These are phyloP conservation scores for Brevimyrus niger DNA, from an alignment of 2,113 vertebrate species.

Conservation along the genomic window DNA sequence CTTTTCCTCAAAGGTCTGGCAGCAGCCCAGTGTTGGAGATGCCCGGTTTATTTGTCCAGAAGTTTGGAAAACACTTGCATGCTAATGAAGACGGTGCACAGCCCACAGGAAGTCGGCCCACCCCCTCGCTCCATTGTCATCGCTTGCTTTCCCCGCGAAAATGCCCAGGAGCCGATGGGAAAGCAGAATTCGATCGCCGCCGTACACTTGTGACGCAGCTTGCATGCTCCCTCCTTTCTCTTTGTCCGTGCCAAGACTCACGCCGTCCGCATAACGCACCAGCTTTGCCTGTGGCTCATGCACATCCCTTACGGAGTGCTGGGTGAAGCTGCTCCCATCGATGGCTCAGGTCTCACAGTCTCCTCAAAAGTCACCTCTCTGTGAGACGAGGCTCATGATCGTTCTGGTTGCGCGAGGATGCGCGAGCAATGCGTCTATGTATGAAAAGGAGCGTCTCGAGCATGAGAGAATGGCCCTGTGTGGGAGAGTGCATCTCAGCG, in stretches of 20 bases:
- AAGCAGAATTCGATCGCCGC: neutral
- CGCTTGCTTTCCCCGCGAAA: neutral
- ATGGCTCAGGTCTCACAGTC: neutral
- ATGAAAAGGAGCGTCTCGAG: neutral
- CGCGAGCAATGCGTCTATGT: neutral
- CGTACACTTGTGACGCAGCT: neutral
- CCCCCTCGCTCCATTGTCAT: neutral
- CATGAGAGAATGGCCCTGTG: neutral
- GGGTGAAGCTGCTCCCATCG: neutral
- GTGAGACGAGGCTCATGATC: neutral
- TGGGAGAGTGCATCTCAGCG: neutral
- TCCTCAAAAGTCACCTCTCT: neutral
- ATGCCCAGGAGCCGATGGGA: neutral
- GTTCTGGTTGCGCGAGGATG: neutral
- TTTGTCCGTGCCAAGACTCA: neutral
- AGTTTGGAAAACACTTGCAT: neutral
- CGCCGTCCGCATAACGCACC: neutral
- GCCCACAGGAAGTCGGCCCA: neutral
- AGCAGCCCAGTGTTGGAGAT: neutral
- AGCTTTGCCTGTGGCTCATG: neutral
- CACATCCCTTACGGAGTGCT: neutral
- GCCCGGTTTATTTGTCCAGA: neutral
- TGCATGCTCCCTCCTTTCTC: neutral
- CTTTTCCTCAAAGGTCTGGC: neutral
- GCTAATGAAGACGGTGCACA: neutral